phyloP scores from a whole-genome alignment of 2,797 vertebrate genomes.

The Setipinna tenuifilis region DNA sequence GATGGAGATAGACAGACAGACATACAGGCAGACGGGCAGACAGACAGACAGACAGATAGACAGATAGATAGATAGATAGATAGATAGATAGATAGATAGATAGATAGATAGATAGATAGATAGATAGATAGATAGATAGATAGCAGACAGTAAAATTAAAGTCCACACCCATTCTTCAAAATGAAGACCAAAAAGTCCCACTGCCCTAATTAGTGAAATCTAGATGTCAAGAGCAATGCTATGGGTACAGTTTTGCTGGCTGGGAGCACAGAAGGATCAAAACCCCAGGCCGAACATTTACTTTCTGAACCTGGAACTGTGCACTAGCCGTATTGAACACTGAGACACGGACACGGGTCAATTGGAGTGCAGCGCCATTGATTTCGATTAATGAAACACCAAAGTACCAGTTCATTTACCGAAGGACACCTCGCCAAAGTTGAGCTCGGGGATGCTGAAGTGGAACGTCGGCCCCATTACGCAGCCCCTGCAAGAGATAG shows the following conservation, averaged over 20 bases:
- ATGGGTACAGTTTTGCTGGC: neutral
- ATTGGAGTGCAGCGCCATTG: neutral
- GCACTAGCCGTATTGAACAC: neutral
- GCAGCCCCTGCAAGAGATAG: slow-evolving; percentile 75
- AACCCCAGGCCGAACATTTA: neutral
- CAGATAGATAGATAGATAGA: neutral
- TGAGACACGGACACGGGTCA: neutral
- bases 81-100: too few relatives aligned
- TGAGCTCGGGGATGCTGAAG: slow-evolving; percentile 77
- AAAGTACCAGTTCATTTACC: slow-evolving; percentile 73
- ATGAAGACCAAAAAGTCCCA: neutral
- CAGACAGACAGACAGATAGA: too few relatives aligned
- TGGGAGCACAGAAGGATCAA: neutral
- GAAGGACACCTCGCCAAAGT: slow-evolving; percentile 84
- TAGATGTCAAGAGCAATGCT: neutral
- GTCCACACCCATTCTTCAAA: neutral
- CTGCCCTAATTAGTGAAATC: neutral
- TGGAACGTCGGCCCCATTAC: slow-evolving; percentile 85
- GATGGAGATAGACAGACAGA: too few relatives aligned
- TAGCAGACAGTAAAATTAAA: neutral
- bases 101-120: too few relatives aligned
- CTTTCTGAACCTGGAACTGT: neutral
- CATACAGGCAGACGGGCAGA: too few relatives aligned
- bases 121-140: neutral
- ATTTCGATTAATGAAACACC: slow-evolving; percentile 44